Percentiles rank a stretch among this genome's conserved stretches.
Evolutionary conservation across 2,113 vertebrate species (phyloP).

Genomic region (Stigmatopora nigra): DNA sequence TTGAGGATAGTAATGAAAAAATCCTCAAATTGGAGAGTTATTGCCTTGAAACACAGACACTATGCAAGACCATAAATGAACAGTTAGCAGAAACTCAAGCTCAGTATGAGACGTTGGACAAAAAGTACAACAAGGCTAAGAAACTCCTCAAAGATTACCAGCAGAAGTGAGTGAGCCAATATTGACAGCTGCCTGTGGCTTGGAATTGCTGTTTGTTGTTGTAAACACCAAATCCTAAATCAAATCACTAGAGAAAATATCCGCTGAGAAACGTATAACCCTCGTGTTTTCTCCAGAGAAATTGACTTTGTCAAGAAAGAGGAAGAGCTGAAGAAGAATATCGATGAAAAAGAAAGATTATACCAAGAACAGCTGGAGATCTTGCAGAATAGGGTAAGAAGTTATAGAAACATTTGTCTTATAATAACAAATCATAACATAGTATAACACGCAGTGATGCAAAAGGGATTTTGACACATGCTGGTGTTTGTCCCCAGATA

Average conservation of each 20-base stretch:
- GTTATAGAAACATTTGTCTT: neutral
- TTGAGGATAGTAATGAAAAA: conserved; percentile 78
- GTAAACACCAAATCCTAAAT: neutral
- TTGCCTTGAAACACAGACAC: conserved; percentile 83
- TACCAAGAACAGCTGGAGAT: conserved; percentile 74
- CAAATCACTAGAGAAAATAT: no score
- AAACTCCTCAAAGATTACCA: conserved; percentile 89
- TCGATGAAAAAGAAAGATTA: conserved; percentile 78
- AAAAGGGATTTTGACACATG: neutral
- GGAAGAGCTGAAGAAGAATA: conserved; percentile 72
- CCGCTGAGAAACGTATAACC: no score
- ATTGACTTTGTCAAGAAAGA: conserved; percentile 83
- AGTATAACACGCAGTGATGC: neutral
- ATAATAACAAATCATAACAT: neutral
- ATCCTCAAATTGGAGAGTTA: conserved; percentile 81
- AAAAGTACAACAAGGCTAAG: conserved; percentile 89
- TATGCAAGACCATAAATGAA: conserved; percentile 83
- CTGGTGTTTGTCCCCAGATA: conserved; percentile 63
- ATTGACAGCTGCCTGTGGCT: neutral
- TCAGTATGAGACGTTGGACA: conserved; percentile 82
- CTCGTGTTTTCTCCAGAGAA: conserved; percentile 68
- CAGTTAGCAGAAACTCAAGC: conserved; percentile 80
- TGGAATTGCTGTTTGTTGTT: neutral
- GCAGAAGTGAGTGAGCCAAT: conserved; percentile 83
- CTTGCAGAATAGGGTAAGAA: conserved; percentile 75